phyloP scores from a whole-genome alignment of 2,797 vertebrate genomes.

The Dicrostonyx torquatus region DNA sequence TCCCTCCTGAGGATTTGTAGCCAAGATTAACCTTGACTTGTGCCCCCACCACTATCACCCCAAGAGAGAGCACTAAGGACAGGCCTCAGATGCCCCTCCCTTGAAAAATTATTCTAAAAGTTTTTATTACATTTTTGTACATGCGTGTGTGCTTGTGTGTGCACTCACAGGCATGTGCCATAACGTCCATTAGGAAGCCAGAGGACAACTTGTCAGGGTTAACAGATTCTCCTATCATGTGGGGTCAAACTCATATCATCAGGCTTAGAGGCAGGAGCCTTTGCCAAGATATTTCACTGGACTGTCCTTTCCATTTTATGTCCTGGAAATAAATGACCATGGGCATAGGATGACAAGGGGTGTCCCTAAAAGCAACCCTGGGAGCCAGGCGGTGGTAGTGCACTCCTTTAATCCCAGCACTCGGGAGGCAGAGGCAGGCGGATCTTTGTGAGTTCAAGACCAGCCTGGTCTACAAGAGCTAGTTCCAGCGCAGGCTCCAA shows the following conservation, averaged over 20 bases:
- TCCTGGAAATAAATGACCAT: background rate
- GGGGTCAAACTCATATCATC: background rate
- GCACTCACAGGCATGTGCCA: background rate
- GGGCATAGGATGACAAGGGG: background rate
- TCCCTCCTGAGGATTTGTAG: background rate
- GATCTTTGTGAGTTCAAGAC: no score
- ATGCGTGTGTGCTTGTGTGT: no score
- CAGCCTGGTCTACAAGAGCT: no score
- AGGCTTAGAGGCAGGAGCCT: background rate
- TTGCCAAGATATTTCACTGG: background rate
- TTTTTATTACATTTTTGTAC: background rate
- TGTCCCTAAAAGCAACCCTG: no score
- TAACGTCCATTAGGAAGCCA: background rate
- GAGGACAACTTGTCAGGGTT: background rate
- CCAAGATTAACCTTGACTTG: background rate
- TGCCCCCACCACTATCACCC: fast-evolving
- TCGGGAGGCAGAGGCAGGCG: no score
- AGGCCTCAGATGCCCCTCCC: background rate
- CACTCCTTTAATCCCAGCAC: no score
- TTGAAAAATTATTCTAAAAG: background rate
- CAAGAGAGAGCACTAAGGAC: background rate
- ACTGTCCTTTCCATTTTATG: background rate
- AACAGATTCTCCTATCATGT: background rate
- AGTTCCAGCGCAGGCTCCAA: no score
- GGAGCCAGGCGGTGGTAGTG: no score